Evolutionary conservation across 2,113 vertebrate genomes (phyloP), one percentile per base, ranked within the genome.

Genomic region (Danionella cerebrum): DNA sequence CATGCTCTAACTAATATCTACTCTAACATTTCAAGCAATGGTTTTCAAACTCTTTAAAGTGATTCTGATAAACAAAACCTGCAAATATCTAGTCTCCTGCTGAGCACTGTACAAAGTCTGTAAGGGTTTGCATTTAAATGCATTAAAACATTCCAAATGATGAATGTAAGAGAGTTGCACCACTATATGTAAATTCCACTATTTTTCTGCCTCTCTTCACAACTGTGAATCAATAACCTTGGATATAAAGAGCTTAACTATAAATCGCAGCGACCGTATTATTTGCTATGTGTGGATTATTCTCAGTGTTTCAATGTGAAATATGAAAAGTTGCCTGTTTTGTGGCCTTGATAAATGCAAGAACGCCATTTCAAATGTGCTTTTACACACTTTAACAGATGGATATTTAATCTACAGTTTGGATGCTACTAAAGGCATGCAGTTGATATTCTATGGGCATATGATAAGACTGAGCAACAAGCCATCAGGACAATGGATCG

Each of bases 121-220:
- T 64, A 64, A 22, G 48, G 60, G 36, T 64, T 48, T 64, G 48
- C 48, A 24, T 19, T 14, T 5, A 19, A 19, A 1, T 19, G 19
- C 18, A 60, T 21, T n/a, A 12, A 59, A 36, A 54, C 53, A 74
- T 74, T 70, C 67, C 55, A 9, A 41, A 47, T 33, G 3, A 66
- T 42, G 45, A 67, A 50, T 52, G 51, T 55, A 58, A 50, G 44
- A 48, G 52, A 45, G 18, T 60, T 14, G n/a, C 41, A 31, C 14
- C 9, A 18, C 7, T 29, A 29, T 8, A 60, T 58, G 21, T 58
- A 13, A 25, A 12, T 21, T 8, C 11, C 24, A 19, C 14, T 7
- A 18, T 60, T 3, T 18, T 11, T 27, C 24, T 18, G 16, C 33
- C 8, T 16, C 27, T 33, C 10, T 3, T 27, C 36, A 24, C 44